phyloP scores from a whole-genome alignment of 2,113 vertebrate species.

The Nansenia antarctica region DNA sequence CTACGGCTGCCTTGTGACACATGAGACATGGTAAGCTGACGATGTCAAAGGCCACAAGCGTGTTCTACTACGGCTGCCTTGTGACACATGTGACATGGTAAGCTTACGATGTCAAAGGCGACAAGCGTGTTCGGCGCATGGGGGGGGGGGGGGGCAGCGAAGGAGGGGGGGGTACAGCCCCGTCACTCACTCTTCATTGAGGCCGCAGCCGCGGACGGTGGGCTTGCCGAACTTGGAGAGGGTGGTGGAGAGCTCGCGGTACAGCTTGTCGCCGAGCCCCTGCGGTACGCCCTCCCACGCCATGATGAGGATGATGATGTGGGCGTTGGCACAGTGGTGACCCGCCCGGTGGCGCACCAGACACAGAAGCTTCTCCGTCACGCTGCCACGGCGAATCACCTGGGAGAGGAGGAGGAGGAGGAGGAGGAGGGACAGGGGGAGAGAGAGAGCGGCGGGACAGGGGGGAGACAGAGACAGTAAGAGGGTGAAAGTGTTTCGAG shows the following conservation, averaged over 20 bases:
- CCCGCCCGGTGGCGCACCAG: slow-evolving; percentile 90
- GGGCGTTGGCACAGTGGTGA: slow-evolving; percentile 91
- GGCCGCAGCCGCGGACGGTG: slow-evolving; percentile 94
- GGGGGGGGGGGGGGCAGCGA: too few species aligned
- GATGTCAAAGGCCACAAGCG: too few species aligned
- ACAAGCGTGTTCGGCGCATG: too few species aligned
- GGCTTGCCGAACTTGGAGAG: slow-evolving; percentile 92
- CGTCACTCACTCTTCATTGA: slow-evolving; percentile 92
- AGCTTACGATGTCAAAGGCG: too few species aligned
- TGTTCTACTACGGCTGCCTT: too few species aligned
- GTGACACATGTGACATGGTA: too few species aligned
- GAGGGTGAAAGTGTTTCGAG: too few species aligned
- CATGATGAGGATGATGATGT: slow-evolving; percentile 95
- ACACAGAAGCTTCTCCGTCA: slow-evolving; percentile 92
- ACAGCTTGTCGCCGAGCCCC: slow-evolving; percentile 87
- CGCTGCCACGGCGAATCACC: slow-evolving; percentile 89
- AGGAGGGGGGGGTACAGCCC: too few species aligned
- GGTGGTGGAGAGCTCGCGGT: slow-evolving; percentile 86
- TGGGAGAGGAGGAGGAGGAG: slow-evolving; percentile 52
- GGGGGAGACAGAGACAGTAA: not conserved
- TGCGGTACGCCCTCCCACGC: slow-evolving; percentile 95
- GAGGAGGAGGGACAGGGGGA: not conserved
- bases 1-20: too few species aligned
- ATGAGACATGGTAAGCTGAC: too few species aligned
- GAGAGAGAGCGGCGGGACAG: not conserved